A percentile compares a stretch with the other conserved stretches of the same genome.
Evolutionary conservation across 2,797 vertebrate species (phyloP).

Genomic region (Streptopelia turtur): DNA sequence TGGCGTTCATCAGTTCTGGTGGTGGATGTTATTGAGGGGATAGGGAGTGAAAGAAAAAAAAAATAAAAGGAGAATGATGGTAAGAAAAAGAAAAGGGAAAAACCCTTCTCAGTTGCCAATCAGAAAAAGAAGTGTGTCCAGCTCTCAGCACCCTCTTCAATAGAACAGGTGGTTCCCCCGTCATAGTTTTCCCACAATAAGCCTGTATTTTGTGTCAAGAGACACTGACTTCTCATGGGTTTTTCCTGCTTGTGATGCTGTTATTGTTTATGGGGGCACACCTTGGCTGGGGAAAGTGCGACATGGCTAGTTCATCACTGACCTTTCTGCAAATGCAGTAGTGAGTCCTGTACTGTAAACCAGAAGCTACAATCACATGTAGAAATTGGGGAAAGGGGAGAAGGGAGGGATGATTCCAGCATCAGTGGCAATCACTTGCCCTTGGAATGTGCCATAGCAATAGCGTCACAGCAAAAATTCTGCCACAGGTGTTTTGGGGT

Average conservation of each 20-base stretch:
- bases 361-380: neutral
- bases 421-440: neutral
- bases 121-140: neutral
- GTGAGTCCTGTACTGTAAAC: neutral
- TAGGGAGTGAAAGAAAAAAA: neutral
- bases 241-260: neutral
- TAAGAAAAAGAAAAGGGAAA: neutral
- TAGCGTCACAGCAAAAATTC: neutral
- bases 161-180: neutral
- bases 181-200: neutral
- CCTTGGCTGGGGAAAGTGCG: rapidly evolving
- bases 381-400: neutral
- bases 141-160: neutral
- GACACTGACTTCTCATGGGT: neutral
- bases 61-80: neutral
- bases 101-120: rapidly evolving
- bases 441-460: neutral
- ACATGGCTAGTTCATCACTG: neutral
- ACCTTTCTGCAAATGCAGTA: neutral
- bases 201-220: neutral
- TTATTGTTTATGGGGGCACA: rapidly evolving
- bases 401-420: neutral
- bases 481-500: neutral
- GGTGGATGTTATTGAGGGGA: rapidly evolving
- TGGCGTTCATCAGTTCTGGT: neutral